Percentiles rank a stretch among this genome's conserved stretches.
Evolutionary conservation across 2,888 invertebrate genomes (phyloP).

Genomic region (Odontocerum albicorne): DNA sequence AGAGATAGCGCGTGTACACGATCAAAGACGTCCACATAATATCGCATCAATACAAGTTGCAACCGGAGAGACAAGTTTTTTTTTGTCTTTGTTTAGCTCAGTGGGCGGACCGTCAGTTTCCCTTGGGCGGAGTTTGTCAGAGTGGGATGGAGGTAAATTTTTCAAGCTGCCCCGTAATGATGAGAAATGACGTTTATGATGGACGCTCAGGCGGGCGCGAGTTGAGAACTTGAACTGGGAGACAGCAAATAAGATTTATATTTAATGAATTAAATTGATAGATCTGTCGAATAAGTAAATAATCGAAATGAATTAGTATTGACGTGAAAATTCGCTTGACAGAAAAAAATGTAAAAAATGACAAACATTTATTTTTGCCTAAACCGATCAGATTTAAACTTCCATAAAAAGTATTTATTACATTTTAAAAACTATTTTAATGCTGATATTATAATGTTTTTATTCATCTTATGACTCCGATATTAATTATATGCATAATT

Average conservation of each 20-base stretch:
- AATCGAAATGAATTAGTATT: neutral
- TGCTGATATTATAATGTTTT: too few relatives aligned
- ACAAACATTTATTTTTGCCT: too few relatives aligned
- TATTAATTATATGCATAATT: too few relatives aligned
- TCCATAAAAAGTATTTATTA: too few relatives aligned
- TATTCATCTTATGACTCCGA: too few relatives aligned
- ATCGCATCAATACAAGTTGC: slow-evolving; percentile 18
- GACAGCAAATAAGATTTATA: slow-evolving; percentile 19
- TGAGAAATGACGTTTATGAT: slow-evolving; percentile 30
- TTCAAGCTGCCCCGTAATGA: slow-evolving; percentile 19
- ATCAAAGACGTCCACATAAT: neutral
- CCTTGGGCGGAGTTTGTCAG: slow-evolving; percentile 30
- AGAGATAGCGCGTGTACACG: neutral
- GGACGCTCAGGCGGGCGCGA: slow-evolving; percentile 16
- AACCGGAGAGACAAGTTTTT: slow-evolving; percentile 24
- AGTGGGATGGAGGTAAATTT: slow-evolving; percentile 26
- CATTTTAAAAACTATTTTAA: too few relatives aligned
- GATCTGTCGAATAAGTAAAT: slow-evolving; percentile 5
- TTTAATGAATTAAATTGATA: slow-evolving; percentile 1
- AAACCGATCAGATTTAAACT: too few relatives aligned
- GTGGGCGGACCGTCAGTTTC: slow-evolving; percentile 24
- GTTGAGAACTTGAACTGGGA: neutral
- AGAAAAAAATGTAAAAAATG: too few relatives aligned
- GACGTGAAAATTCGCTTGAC: too few relatives aligned
- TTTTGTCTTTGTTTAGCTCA: slow-evolving; percentile 28